Conservation (phyloP, 2,888 invertebrate species). For the Trichogramma evanescens region DNA sequence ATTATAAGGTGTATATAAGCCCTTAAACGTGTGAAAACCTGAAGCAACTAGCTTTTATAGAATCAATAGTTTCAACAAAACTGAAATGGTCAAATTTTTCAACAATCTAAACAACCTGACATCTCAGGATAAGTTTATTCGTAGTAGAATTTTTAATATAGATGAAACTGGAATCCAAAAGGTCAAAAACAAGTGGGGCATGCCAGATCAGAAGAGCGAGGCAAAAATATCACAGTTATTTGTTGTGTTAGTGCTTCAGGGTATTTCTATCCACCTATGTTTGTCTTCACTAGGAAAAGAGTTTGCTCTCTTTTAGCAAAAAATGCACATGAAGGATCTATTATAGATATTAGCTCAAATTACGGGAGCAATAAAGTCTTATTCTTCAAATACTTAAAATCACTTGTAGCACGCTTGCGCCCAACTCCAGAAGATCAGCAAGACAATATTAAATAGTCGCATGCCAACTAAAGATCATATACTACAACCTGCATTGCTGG, state of each 20-base stretch:
- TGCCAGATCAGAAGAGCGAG: slow-evolving; percentile 22
- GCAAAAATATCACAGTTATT: slow-evolving; percentile 23
- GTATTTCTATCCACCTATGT: slow-evolving; percentile 19
- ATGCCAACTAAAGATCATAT: background rate
- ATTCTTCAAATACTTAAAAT: slow-evolving; percentile 13
- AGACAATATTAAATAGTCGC: background rate
- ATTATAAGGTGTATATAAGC: slow-evolving; percentile 8
- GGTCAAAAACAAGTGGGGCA: slow-evolving; percentile 23
- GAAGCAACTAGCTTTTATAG: slow-evolving; percentile 13
- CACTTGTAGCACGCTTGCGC: slow-evolving; percentile 11
- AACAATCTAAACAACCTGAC: slow-evolving; percentile 9
- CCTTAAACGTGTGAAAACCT: slow-evolving; percentile 17
- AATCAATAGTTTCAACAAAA: slow-evolving; percentile 21
- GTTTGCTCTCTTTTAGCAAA: slow-evolving; percentile 22
- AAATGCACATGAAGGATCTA: slow-evolving; percentile 20
- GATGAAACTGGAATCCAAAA: slow-evolving; percentile 23
- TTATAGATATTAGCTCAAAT: slow-evolving; percentile 12
- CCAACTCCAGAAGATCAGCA: slow-evolving; percentile 1
- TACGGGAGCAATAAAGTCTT: slow-evolving; percentile 22
- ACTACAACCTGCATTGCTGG: background rate
- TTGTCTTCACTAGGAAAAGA: slow-evolving; percentile 22
- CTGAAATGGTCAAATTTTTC: slow-evolving; percentile 20
- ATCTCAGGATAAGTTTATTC: slow-evolving; percentile 15
- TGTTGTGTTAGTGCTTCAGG: slow-evolving; percentile 20
- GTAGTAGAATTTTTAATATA: slow-evolving; percentile 21